A percentile compares a stretch with the other conserved stretches of the same genome.
Conservation (phyloP, 1,140 invertebrate species). For the Littorina saxatilis region DNA sequence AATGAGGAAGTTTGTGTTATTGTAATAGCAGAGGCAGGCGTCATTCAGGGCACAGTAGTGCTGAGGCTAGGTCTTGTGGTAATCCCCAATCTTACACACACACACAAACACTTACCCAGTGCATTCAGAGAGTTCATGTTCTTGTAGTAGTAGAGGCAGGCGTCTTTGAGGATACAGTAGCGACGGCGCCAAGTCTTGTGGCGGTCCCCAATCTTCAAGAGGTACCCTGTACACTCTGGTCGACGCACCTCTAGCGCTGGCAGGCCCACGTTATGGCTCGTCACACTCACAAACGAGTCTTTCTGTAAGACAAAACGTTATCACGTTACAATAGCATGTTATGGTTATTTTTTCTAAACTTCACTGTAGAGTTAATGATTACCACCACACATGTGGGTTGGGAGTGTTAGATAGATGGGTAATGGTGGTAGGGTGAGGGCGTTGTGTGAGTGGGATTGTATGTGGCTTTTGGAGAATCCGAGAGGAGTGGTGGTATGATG, state of each 20-base stretch:
- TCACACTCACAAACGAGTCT: conserved; percentile 87
- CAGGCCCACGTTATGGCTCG: conserved; percentile 76
- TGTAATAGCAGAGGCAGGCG: too few species aligned
- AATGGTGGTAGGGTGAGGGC: too few species aligned
- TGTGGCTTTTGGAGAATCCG: too few species aligned
- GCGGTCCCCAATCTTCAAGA: conserved; percentile 84
- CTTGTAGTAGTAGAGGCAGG: conserved; percentile 95
- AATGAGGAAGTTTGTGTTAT: too few species aligned
- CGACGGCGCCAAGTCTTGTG: conserved; percentile 91
- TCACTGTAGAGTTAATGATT: too few species aligned
- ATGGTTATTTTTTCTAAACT: background rate
- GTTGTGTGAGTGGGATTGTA: too few species aligned
- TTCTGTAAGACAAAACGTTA: conserved; percentile 76
- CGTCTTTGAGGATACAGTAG: conserved; percentile 96
- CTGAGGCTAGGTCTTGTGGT: too few species aligned
- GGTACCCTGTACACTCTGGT: conserved; percentile 93
- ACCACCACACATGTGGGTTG: too few species aligned
- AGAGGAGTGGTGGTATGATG: too few species aligned
- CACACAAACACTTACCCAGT: conserved; percentile 81
- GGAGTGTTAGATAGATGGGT: too few species aligned
- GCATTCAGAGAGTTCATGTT: conserved; percentile 90
- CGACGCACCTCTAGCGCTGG: conserved; percentile 82
- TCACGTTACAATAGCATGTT: background rate
- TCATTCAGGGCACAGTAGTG: too few species aligned
- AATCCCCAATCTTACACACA: too few species aligned